Conservation (phyloP, 2,797 vertebrate genomes). For the Yasuhikotakia modesta region DNA sequence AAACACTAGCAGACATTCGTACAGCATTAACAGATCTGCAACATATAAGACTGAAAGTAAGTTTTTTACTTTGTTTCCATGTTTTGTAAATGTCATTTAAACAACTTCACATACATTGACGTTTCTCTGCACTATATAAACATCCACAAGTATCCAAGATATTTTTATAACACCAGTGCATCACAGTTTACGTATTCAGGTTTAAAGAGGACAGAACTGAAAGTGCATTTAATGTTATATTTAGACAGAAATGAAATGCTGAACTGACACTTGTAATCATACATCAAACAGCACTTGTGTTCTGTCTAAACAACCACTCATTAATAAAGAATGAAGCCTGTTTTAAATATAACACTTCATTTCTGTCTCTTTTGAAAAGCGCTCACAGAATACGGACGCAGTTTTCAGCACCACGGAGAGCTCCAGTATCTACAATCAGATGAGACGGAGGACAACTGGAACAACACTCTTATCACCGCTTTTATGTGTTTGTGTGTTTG, state of each 20-base stretch:
- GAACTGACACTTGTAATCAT: slow-evolving; percentile 75
- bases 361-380: slow-evolving; percentile 48
- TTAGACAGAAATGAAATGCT: slow-evolving; percentile 64
- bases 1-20: background rate
- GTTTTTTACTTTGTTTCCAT: background rate
- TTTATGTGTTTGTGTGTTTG: slow-evolving; percentile 42
- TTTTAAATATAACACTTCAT: slow-evolving; percentile 72
- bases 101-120: background rate
- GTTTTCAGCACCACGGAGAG: slow-evolving; percentile 77
- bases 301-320: slow-evolving; percentile 77
- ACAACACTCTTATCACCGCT: slow-evolving; percentile 28
- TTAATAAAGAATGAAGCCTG: slow-evolving; percentile 76
- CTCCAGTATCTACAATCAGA: slow-evolving; percentile 13
- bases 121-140: background rate
- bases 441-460: slow-evolving; percentile 11
- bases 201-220: slow-evolving; percentile 5
- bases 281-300: slow-evolving; percentile 78
- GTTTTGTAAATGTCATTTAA: background rate
- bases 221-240: slow-evolving; percentile 18
- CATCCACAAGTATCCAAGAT: slow-evolving; percentile 4
- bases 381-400: slow-evolving; percentile 57
- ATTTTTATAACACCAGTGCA: background rate
- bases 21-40: background rate
- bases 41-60: too few species aligned
- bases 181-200: slow-evolving; percentile 1